Percentiles rank a stretch among this genome's conserved stretches.
phyloP scores from a whole-genome alignment of 2,113 vertebrate genomes.

The Colistium nudipinnis region DNA sequence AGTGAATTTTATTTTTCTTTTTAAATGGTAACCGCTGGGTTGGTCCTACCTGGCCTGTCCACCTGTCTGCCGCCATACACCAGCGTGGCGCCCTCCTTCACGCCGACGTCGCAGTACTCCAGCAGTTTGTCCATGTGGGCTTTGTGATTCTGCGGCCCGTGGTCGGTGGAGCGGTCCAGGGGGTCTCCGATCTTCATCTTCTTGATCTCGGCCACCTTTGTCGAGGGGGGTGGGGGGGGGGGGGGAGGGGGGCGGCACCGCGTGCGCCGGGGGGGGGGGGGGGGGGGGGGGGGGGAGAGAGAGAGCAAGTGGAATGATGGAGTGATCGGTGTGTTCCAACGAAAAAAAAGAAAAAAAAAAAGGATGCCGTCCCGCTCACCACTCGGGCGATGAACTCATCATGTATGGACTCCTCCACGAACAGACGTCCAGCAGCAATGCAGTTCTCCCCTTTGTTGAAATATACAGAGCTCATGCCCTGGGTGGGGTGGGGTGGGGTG shows the following conservation, averaged over 20 bases:
- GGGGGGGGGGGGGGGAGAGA: too few relatives aligned
- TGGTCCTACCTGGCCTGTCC: constrained; percentile 82
- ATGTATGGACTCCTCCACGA: constrained; percentile 88
- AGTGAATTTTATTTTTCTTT: too few relatives aligned
- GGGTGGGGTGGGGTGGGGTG: too few relatives aligned
- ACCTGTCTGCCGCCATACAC: constrained; percentile 86
- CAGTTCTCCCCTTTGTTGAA: constrained; percentile 95
- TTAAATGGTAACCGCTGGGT: too few relatives aligned
- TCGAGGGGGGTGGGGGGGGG: too few relatives aligned
- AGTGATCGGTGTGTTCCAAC: background rate
- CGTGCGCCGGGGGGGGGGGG: too few relatives aligned
- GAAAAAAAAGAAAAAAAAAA: too few relatives aligned
- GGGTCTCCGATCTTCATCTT: constrained; percentile 92
- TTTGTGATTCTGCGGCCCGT: constrained; percentile 90
- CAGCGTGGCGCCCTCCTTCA: constrained; percentile 86
- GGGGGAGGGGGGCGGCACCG: too few relatives aligned
- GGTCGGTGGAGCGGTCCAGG: constrained; percentile 87
- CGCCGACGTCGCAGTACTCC: constrained; percentile 83
- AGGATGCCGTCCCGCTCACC: constrained; percentile 72
- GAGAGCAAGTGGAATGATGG: too few relatives aligned
- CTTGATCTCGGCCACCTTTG: constrained; percentile 85
- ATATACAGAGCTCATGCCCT: constrained; percentile 91
- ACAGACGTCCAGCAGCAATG: constrained; percentile 88
- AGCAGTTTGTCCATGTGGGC: constrained; percentile 87
- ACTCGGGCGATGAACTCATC: constrained; percentile 85